A percentile compares a stretch with the other conserved stretches of the same genome.
phyloP scores from a whole-genome alignment of 2,113 vertebrate species.

The Misgurnus mizolepis region DNA sequence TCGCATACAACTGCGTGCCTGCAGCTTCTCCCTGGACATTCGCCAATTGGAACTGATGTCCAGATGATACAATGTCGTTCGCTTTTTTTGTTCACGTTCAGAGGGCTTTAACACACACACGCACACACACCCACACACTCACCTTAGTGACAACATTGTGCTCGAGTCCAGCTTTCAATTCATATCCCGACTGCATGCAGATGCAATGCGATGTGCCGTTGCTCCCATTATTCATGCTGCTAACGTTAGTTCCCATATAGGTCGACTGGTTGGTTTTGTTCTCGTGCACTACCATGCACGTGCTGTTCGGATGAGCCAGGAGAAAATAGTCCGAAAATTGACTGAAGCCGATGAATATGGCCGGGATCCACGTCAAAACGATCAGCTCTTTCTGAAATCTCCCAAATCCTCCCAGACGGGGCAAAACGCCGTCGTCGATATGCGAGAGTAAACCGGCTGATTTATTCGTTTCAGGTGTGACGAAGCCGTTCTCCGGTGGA shows the following conservation, averaged over 20 bases:
- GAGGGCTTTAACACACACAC: too few relatives aligned
- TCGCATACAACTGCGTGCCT: not conserved
- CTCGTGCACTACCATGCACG: slow-evolving; percentile 70
- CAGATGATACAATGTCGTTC: too few relatives aligned
- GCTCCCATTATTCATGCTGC: not conserved
- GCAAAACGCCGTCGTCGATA: slow-evolving; percentile 85
- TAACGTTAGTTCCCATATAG: too few relatives aligned
- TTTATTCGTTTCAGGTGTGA: slow-evolving; percentile 65
- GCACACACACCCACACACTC: slow-evolving; percentile 56
- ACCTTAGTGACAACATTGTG: slow-evolving; percentile 96
- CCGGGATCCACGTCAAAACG: slow-evolving; percentile 94
- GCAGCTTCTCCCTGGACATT: not conserved
- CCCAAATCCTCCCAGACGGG: slow-evolving; percentile 88
- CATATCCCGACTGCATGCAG: slow-evolving; percentile 81
- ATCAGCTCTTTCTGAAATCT: slow-evolving; percentile 89
- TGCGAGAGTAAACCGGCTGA: slow-evolving; percentile 78
- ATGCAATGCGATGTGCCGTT: slow-evolving; percentile 67
- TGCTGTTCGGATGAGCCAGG: slow-evolving; percentile 84
- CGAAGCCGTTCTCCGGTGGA: slow-evolving; percentile 78
- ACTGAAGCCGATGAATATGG: slow-evolving; percentile 92
- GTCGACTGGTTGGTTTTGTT: slow-evolving; percentile 60
- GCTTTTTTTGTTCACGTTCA: too few relatives aligned
- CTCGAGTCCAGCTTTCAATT: slow-evolving; percentile 83
- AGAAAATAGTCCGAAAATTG: slow-evolving; percentile 94
- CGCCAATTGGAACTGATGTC: not conserved